These are phyloP conservation scores for Cyclopterus lumpus DNA, from an alignment of 2,797 vertebrate genomes.

Conservation along the genomic window DNA sequence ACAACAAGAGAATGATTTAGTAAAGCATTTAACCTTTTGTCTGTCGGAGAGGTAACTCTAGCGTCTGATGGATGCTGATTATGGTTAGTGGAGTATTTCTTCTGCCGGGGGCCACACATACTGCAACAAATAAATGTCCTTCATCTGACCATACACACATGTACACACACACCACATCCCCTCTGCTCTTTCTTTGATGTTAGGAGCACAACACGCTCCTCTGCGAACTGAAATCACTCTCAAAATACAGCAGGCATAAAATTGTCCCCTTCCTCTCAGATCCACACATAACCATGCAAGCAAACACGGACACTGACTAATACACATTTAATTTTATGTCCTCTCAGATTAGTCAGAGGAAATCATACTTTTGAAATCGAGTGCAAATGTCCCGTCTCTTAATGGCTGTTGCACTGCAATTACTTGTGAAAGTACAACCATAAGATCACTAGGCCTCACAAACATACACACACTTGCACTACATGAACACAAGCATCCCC, in stretches of 20 bases:
- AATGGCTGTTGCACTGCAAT: conserved; percentile 63
- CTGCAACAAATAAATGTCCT: conserved; percentile 63
- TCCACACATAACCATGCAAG: conserved; percentile 14
- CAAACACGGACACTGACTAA: conserved; percentile 41
- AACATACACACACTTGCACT: conserved; percentile 13
- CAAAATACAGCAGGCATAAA: conserved; percentile 53
- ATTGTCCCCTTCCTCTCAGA: conserved; percentile 38
- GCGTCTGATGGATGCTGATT: conserved; percentile 73
- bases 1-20: conserved; percentile 63
- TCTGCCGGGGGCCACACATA: conserved; percentile 52
- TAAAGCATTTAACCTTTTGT: conserved; percentile 70
- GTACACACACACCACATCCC: conserved; percentile 10
- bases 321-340: conserved; percentile 37
- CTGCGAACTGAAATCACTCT: conserved; percentile 57
- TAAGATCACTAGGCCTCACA: conserved; percentile 36
- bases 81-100: conserved; percentile 58
- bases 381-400: conserved; percentile 54
- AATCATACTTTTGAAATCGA: conserved; percentile 54
- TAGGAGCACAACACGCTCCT: conserved; percentile 49
- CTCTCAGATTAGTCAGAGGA: conserved; percentile 56
- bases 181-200: conserved; percentile 30
- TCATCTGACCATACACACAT: conserved; percentile 33
- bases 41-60: conserved; percentile 58
- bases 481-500: conserved; percentile 47
- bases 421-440: conserved; percentile 54